Conservation (phyloP, 2,888 invertebrate species). For the Eristalinus aeneus region DNA sequence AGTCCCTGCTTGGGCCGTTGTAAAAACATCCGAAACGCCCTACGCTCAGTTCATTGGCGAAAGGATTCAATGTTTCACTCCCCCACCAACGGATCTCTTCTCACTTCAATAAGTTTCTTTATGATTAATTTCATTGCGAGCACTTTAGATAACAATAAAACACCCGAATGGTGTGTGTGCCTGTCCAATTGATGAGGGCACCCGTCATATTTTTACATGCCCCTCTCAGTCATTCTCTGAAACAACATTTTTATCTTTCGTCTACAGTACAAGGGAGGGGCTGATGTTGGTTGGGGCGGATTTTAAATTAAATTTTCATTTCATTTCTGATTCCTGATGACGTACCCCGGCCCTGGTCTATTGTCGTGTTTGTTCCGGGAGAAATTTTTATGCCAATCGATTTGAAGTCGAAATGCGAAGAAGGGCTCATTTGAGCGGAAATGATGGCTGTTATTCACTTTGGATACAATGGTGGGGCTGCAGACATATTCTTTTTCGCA, state of each 20-base stretch:
- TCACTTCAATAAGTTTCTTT: slow-evolving; percentile 30
- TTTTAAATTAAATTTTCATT: slow-evolving; percentile 34
- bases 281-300: not conserved
- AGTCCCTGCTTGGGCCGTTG: not conserved
- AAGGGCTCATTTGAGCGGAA: slow-evolving; percentile 36
- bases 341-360: not conserved
- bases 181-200: not conserved
- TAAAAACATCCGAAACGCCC: not conserved
- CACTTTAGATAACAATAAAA: slow-evolving; percentile 13
- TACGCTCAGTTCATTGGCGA: slow-evolving; percentile 20
- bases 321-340: not conserved
- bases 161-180: not conserved
- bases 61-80: slow-evolving; percentile 4
- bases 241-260: slow-evolving; percentile 2
- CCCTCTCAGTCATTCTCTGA: not conserved
- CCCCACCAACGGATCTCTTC: not conserved
- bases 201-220: slow-evolving; percentile 8
- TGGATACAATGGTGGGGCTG: not conserved
- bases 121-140: slow-evolving; percentile 38
- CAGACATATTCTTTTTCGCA: not conserved
- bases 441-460: slow-evolving; percentile 23
- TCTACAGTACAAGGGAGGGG: not conserved
- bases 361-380: not conserved
- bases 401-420: slow-evolving; percentile 11
- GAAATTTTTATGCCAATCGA: slow-evolving; percentile 15